Evolutionary conservation across 1,140 invertebrate species (phyloP).

Genomic region (Chymomyza costata): DNA sequence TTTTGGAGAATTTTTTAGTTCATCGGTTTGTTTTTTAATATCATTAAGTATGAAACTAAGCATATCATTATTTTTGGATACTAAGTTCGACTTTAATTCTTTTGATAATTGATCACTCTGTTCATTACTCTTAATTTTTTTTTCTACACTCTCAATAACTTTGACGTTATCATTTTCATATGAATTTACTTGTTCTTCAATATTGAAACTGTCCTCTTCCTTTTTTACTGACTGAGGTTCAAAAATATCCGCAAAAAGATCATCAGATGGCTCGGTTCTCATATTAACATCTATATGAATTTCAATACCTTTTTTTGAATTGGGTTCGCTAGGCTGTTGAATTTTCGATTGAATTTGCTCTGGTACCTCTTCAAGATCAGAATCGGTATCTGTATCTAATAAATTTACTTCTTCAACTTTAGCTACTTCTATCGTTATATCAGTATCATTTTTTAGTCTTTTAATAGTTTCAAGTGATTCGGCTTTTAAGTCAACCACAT

Average conservation of each 20-base stretch:
- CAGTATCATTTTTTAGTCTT: constrained; percentile 10
- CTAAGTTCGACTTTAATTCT: constrained; percentile 1
- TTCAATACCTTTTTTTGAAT: constrained; percentile 44
- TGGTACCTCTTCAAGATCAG: constrained; percentile 26
- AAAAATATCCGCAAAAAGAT: constrained; percentile 84
- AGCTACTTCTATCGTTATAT: neutral
- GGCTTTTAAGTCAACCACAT: constrained; percentile 23
- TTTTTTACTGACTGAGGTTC: constrained; percentile 9
- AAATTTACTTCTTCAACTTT: constrained; percentile 4
- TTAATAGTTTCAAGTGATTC: neutral
- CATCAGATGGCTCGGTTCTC: constrained; percentile 76
- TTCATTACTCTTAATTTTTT: constrained; percentile 2
- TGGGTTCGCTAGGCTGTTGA: neutral
- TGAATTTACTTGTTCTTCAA: constrained; percentile 5
- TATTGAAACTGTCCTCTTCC: constrained; percentile 2
- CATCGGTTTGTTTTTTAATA: constrained; percentile 47
- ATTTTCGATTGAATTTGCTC: neutral
- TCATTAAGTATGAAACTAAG: constrained; percentile 38
- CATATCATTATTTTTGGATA: neutral
- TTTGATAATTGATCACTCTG: constrained; percentile 3
- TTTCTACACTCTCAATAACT: neutral
- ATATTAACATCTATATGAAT: constrained; percentile 67
- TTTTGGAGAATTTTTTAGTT: constrained; percentile 58
- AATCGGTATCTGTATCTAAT: constrained; percentile 33
- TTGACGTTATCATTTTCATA: neutral